These are phyloP conservation scores for Steinernema carpocapsae DNA, from an alignment of 2,888 invertebrate genomes.

Conservation along the genomic window DNA sequence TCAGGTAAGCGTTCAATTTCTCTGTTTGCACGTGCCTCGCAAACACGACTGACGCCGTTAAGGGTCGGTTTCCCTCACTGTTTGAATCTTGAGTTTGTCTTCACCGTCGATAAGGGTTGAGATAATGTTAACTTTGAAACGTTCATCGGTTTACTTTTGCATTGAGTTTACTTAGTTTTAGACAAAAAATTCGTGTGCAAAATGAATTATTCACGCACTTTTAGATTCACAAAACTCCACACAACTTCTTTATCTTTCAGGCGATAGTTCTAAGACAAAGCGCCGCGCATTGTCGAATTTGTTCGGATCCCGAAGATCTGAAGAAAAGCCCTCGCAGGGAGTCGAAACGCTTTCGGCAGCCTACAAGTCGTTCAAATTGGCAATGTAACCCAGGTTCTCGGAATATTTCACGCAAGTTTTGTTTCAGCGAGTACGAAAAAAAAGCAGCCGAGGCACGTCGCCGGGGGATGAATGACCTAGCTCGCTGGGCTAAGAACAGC, in stretches of 20 bases:
- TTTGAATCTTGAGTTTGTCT: too few species aligned
- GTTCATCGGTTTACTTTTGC: too few species aligned
- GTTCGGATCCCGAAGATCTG: neutral
- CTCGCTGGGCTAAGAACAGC: slow-evolving; percentile 44
- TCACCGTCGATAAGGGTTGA: too few species aligned
- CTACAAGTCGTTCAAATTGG: neutral
- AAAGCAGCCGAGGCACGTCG: slow-evolving; percentile 47
- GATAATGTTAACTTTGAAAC: too few species aligned
- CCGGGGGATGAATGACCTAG: slow-evolving; percentile 44
- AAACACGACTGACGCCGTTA: too few species aligned
- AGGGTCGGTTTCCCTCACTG: too few species aligned
- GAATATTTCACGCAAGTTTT: neutral
- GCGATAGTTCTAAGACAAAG: slow-evolving; percentile 18
- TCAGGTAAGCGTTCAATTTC: slow-evolving; percentile 3
- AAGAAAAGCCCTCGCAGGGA: neutral
- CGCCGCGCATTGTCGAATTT: slow-evolving; percentile 22
- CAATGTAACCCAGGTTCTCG: neutral
- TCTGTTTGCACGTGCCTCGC: too few species aligned
- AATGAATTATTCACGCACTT: too few species aligned
- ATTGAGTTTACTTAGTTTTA: too few species aligned
- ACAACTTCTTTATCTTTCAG: too few species aligned
- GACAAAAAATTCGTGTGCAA: too few species aligned
- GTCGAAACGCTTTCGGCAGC: slow-evolving; percentile 8
- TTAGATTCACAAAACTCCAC: too few species aligned
- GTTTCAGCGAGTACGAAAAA: slow-evolving; percentile 41